Conservation (phyloP, 2,888 invertebrate species). For the Meiosimyza decipiens region DNA sequence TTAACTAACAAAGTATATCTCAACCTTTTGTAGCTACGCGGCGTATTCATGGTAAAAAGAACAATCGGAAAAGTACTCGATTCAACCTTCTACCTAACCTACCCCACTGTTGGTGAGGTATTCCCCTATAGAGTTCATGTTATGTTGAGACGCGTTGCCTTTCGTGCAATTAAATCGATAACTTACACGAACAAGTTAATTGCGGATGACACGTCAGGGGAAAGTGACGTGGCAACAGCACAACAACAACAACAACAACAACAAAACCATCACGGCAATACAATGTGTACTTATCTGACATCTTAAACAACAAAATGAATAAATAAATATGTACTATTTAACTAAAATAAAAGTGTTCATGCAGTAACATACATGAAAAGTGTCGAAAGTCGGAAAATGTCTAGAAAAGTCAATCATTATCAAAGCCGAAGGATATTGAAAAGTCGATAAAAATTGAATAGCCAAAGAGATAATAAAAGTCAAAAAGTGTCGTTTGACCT, state of each 20-base stretch:
- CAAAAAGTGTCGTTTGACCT: too few relatives aligned
- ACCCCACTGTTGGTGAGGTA: slow-evolving; percentile 2
- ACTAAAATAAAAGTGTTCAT: too few relatives aligned
- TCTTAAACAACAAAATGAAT: background rate
- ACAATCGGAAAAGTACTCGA: background rate
- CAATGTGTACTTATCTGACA: background rate
- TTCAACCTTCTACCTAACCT: slow-evolving; percentile 46
- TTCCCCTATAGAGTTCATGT: too few relatives aligned
- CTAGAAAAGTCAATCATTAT: too few relatives aligned
- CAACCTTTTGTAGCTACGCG: slow-evolving; percentile 26
- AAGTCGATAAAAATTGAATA: too few relatives aligned
- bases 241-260: slow-evolving; percentile 8
- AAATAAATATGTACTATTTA: background rate
- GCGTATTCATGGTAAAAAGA: slow-evolving; percentile 1
- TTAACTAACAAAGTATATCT: slow-evolving; percentile 36
- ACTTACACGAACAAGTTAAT: slow-evolving; percentile 56
- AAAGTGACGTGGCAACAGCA: background rate
- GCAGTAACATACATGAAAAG: background rate
- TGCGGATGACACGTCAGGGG: slow-evolving; percentile 60
- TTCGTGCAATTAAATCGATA: slow-evolving; percentile 56
- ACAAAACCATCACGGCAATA: background rate
- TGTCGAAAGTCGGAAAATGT: background rate
- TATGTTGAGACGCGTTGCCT: slow-evolving; percentile 36
- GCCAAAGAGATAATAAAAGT: too few relatives aligned
- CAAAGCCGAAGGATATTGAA: too few relatives aligned